A percentile compares a stretch with the other conserved stretches of the same genome.
Conservation (phyloP, 2,888 invertebrate species). For the Drosophila cracens region DNA sequence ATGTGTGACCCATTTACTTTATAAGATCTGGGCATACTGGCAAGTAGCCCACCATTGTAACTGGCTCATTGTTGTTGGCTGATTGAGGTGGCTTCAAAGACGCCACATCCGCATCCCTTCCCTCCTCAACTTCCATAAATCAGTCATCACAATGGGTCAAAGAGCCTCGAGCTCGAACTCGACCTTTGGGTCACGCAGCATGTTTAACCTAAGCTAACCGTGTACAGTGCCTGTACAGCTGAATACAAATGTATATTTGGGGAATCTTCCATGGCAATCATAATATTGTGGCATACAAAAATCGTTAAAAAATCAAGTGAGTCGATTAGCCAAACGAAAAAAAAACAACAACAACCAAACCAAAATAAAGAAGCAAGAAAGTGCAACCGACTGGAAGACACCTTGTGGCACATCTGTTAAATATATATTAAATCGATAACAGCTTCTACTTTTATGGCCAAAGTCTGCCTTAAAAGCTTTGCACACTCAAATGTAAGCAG, state of each 20-base stretch:
- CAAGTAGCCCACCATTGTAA: background rate
- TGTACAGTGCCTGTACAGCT: background rate
- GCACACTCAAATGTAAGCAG: background rate
- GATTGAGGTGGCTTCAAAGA: background rate
- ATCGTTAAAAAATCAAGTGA: background rate
- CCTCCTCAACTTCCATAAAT: background rate
- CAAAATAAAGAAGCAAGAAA: background rate
- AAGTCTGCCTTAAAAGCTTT: background rate
- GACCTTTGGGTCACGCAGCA: background rate
- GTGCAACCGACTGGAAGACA: background rate
- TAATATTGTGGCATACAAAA: background rate
- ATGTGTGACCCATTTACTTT: background rate
- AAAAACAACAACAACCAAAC: background rate
- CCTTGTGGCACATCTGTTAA: background rate
- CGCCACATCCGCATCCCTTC: background rate
- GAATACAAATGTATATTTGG: background rate
- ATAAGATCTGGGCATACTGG: background rate
- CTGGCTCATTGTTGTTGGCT: background rate
- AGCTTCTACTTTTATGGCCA: conserved; percentile 4
- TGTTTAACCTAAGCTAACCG: background rate
- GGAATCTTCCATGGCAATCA: background rate
- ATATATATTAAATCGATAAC: background rate
- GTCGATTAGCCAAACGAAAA: background rate
- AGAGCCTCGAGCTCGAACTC: background rate
- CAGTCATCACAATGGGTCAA: conserved; percentile 1